A percentile compares a stretch with the other conserved stretches of the same genome.
Conservation (phyloP, 1,140 invertebrate species). For the Sycophila sp. region DNA sequence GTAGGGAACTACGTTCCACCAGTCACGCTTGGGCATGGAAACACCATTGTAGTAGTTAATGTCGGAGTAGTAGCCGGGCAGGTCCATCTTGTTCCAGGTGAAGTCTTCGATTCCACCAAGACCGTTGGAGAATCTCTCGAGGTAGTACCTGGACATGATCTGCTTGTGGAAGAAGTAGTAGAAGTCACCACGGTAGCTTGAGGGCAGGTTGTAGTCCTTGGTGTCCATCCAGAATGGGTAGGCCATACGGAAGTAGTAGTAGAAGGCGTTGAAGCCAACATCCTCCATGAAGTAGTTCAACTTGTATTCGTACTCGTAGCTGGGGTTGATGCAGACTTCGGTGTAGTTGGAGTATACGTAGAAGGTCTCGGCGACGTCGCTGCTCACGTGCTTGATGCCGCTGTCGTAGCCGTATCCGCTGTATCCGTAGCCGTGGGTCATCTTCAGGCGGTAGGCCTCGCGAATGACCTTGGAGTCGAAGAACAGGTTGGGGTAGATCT, state of each 20-base stretch:
- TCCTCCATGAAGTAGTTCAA: constrained; percentile 80
- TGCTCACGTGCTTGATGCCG: not conserved
- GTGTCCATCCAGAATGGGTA: constrained; percentile 75
- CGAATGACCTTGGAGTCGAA: constrained; percentile 64
- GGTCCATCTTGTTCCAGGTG: constrained; percentile 67
- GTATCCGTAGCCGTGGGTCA: constrained; percentile 14
- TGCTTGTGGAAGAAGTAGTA: constrained; percentile 72
- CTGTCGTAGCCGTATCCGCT: not conserved
- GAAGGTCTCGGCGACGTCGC: constrained; percentile 49
- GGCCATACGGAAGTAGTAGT: constrained; percentile 75
- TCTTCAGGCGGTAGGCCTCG: constrained; percentile 18
- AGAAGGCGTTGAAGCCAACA: constrained; percentile 74
- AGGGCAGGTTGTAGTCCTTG: constrained; percentile 65
- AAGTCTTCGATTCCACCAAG: constrained; percentile 71
- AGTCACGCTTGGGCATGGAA: constrained; percentile 69
- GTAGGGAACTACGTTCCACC: constrained; percentile 49
- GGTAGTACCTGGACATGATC: constrained; percentile 72
- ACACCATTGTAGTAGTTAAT: constrained; percentile 74
- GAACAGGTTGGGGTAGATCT: constrained; percentile 73
- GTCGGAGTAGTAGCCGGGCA: constrained; percentile 74
- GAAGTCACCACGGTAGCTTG: constrained; percentile 70
- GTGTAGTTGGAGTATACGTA: constrained; percentile 59
- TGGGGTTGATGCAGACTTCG: constrained; percentile 44
- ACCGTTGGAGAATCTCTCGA: constrained; percentile 73
- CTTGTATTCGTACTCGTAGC: constrained; percentile 68